Conservation (phyloP, 1,140 invertebrate species). For the Belonocnema kinseyi region DNA sequence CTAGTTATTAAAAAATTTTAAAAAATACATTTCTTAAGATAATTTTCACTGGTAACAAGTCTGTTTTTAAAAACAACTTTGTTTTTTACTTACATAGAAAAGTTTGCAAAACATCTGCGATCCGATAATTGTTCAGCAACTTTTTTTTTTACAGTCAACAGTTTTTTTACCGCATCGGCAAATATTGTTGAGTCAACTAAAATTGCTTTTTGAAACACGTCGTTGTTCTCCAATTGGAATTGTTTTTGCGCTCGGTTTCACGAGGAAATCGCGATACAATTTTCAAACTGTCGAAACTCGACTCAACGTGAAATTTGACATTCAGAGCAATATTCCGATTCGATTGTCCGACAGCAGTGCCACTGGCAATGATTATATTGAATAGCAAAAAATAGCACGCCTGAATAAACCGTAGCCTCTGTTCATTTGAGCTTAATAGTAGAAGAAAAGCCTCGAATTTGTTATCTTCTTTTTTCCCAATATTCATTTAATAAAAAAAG, state of each 20-base stretch:
- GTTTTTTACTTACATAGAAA: too few relatives aligned
- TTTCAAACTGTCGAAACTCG: conserved; percentile 32
- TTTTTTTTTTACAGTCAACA: too few relatives aligned
- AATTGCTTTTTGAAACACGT: conserved; percentile 29
- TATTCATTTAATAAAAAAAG: neutral
- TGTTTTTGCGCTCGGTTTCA: conserved; percentile 56
- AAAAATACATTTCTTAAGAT: too few relatives aligned
- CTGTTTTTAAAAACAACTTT: too few relatives aligned
- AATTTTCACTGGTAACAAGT: too few relatives aligned
- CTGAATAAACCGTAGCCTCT: neutral
- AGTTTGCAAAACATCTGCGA: too few relatives aligned
- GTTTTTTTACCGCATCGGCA: neutral
- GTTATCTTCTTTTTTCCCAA: neutral
- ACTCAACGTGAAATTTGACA: conserved; percentile 16
- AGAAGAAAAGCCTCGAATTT: neutral
- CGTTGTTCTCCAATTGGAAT: conserved; percentile 51
- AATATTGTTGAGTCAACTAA: neutral
- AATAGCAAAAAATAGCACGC: neutral
- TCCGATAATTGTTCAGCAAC: too few relatives aligned
- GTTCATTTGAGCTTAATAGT: neutral
- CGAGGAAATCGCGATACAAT: conserved; percentile 55
- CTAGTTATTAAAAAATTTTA: too few relatives aligned
- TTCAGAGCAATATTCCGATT: conserved; percentile 20
- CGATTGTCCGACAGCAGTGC: neutral
- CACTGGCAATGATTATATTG: neutral